These are phyloP conservation scores for Empidonax traillii DNA, from an alignment of 2,113 vertebrate species.

Conservation along the genomic window DNA sequence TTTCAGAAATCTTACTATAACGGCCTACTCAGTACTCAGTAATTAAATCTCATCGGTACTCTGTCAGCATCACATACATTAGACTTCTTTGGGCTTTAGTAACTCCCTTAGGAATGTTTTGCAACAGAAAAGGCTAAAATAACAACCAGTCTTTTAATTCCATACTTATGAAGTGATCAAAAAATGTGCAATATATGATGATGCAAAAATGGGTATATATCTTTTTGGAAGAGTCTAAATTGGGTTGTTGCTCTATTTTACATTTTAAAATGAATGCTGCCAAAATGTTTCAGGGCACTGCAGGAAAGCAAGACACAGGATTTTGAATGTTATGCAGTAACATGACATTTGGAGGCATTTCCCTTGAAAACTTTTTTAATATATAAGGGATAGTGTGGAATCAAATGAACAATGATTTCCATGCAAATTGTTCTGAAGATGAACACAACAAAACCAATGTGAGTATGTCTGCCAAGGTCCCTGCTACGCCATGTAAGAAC, in stretches of 20 bases:
- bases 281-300: neutral
- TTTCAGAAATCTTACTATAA: conserved; percentile 40
- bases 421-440: neutral
- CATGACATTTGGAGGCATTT: neutral
- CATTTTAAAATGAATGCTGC: neutral
- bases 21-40: neutral
- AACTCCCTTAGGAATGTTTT: neutral
- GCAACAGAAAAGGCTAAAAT: neutral
- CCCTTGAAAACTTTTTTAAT: neutral
- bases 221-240: neutral
- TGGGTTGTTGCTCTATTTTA: neutral
- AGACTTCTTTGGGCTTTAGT: neutral
- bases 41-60: neutral
- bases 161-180: neutral
- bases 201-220: neutral
- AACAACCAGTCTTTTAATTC: neutral
- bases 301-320: neutral
- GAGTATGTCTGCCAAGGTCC: no score
- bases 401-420: neutral
- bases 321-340: neutral
- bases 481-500: accelerated
- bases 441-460: neutral
- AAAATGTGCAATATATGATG: neutral
- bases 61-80: neutral
- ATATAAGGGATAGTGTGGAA: neutral